Evolutionary conservation across 2,113 vertebrate genomes (phyloP), one percentile per base, ranked within the genome.

Genomic region (Sarotherodon lohbergeri): DNA sequence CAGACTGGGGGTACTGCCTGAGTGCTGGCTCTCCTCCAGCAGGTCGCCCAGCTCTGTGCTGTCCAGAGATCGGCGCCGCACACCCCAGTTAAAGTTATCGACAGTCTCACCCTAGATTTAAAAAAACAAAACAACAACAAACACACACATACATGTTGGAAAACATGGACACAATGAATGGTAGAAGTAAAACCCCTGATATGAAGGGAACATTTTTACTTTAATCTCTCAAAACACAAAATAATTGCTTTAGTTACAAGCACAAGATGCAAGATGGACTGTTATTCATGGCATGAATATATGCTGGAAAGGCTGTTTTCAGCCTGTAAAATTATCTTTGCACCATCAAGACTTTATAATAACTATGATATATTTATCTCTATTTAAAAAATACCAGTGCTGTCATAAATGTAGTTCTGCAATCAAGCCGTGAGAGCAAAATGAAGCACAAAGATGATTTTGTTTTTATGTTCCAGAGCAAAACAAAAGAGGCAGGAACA

Each of bases 71-170:
- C 98, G 97, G 41, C 99, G 96, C n/a, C 98, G 98, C 22, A 99
- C 99, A 6, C 98, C 98, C 98, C 98, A 99, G 93, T 99, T 99
- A 95, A 99, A 99, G 95, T 98, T 99, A 95, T 99, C 99, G 94
- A 99, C 96, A 11, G 97, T 98, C 92, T 99, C 99, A 3, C 99
- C 99, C 99, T 99, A 94, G 48, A 97, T 96, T 76, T 19, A 32
- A 76, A 43, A 93, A 76, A 16, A 29, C 43, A 32, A 32, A 78
- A 92, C 29, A 68, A 68, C 63, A 63, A 80, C 48, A 84, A 61
- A 88, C 17, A 92, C 90, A 91, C 59, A 63, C 59, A 82, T 83
- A 71, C 32, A 79, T 66, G 84, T 79, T 88, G 76, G 71, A 71
- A 82, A 86, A 88, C 86, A 82, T 76, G 17, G 2, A 85, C 82